Evolutionary conservation across 1,140 invertebrate genomes (phyloP).

Genomic region (Batillaria attramentaria): DNA sequence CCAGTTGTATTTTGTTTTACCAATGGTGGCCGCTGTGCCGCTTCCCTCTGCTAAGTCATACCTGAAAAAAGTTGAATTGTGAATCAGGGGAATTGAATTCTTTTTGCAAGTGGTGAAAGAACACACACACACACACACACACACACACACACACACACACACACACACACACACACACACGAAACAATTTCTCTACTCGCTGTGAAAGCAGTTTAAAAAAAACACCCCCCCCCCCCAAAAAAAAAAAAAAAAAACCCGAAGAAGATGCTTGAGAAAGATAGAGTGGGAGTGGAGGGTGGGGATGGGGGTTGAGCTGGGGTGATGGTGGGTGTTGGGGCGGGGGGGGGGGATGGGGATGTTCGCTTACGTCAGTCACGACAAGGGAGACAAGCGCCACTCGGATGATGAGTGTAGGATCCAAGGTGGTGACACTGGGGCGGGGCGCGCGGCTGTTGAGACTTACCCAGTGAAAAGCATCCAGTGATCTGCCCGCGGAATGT

Average conservation of each 20-base stretch:
- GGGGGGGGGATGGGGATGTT: too few relatives aligned
- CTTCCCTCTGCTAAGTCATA: slow-evolving; percentile 25
- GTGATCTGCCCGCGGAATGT: slow-evolving; percentile 30
- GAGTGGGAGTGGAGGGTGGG: too few relatives aligned
- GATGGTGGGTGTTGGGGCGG: too few relatives aligned
- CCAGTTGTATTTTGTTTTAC: too few relatives aligned
- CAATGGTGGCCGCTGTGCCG: slow-evolving; percentile 19
- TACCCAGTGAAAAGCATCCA: slow-evolving; percentile 37
- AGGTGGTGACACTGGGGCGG: slow-evolving; percentile 22
- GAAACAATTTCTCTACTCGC: too few relatives aligned
- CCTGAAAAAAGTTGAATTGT: slow-evolving; percentile 6
- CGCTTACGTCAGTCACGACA: slow-evolving; percentile 35
- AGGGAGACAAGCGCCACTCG: slow-evolving; percentile 28
- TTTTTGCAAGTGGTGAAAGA: not conserved
- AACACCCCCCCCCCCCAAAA: too few relatives aligned
- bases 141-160: slow-evolving; percentile 18
- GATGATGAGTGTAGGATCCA: slow-evolving; percentile 27
- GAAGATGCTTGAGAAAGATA: too few relatives aligned
- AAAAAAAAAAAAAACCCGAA: too few relatives aligned
- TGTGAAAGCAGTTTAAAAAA: too few relatives aligned
- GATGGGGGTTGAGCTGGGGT: too few relatives aligned
- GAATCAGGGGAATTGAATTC: not conserved
- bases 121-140: not conserved
- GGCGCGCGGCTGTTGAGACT: not conserved
- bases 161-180: slow-evolving; percentile 18